These are phyloP conservation scores for Tholera decimalis DNA, from an alignment of 2,888 invertebrate species.

Conservation along the genomic window DNA sequence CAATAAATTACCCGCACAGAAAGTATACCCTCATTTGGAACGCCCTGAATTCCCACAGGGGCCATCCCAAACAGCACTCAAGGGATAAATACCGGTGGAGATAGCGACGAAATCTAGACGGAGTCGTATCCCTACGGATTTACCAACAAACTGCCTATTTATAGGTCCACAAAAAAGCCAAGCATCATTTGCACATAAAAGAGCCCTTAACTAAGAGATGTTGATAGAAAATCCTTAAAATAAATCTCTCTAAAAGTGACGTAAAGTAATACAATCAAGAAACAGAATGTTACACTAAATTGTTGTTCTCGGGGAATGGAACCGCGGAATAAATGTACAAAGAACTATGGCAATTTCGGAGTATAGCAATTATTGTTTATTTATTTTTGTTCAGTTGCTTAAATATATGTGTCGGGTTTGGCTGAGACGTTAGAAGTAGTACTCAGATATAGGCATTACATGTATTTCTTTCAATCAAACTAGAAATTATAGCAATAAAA, in stretches of 20 bases:
- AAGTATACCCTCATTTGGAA: slow-evolving; percentile 39
- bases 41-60: slow-evolving; percentile 26
- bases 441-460: too few species aligned
- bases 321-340: slow-evolving; percentile 11
- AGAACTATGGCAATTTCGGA: not conserved
- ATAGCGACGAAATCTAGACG: slow-evolving; percentile 34
- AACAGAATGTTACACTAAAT: slow-evolving; percentile 24
- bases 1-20: slow-evolving; percentile 40
- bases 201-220: slow-evolving; percentile 6
- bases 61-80: slow-evolving; percentile 34
- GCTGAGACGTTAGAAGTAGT: too few species aligned
- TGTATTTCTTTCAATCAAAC: too few species aligned
- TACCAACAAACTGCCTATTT: slow-evolving; percentile 20
- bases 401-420: too few species aligned
- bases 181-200: slow-evolving; percentile 8
- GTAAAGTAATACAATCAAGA: slow-evolving; percentile 39
- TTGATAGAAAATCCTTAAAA: slow-evolving; percentile 6
- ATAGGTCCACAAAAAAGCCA: slow-evolving; percentile 13
- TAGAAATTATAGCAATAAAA: too few species aligned
- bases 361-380: not conserved
- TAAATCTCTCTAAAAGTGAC: slow-evolving; percentile 31
- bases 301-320: slow-evolving; percentile 2
- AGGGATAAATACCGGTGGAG: slow-evolving; percentile 46
- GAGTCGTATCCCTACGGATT: slow-evolving; percentile 32
- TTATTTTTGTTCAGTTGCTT: too few species aligned